phyloP scores from a whole-genome alignment of 2,888 invertebrate genomes.

The Hemaris fuciformis region DNA sequence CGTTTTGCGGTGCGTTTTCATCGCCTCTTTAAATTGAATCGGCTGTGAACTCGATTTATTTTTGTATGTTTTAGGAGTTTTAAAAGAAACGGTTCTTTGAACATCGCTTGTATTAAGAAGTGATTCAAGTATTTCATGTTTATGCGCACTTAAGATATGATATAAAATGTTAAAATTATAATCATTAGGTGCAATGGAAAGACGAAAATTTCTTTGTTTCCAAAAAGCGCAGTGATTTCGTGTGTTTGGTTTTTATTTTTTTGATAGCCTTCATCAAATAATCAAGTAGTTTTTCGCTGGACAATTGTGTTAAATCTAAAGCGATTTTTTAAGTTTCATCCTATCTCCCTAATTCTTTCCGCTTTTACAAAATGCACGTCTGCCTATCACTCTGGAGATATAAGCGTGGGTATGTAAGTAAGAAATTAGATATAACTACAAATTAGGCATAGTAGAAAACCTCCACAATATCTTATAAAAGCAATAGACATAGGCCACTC shows the following conservation, averaged over 20 bases:
- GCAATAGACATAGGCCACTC: no score
- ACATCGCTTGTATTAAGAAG: background rate
- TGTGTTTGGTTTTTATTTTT: background rate
- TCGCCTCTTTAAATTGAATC: constrained; percentile 11
- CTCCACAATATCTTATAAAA: no score
- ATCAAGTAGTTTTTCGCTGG: no score
- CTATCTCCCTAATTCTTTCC: no score
- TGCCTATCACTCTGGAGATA: no score
- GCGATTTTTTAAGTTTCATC: no score
- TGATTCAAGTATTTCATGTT: background rate
- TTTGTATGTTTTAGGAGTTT: background rate
- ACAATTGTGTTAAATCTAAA: no score
- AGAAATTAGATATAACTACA: no score
- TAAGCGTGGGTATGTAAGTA: no score
- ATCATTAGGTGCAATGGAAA: background rate
- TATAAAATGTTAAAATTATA: background rate
- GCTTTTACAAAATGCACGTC: no score
- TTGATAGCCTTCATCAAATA: no score
- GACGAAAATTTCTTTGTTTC: background rate
- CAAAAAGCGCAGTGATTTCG: background rate
- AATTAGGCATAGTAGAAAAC: no score
- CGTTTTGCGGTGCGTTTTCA: background rate
- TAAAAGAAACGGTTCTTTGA: background rate
- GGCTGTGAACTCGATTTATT: background rate
- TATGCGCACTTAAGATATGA: background rate